These are phyloP conservation scores for Gambelia wislizenii DNA, from an alignment of 2,797 vertebrate species.

Conservation along the genomic window DNA sequence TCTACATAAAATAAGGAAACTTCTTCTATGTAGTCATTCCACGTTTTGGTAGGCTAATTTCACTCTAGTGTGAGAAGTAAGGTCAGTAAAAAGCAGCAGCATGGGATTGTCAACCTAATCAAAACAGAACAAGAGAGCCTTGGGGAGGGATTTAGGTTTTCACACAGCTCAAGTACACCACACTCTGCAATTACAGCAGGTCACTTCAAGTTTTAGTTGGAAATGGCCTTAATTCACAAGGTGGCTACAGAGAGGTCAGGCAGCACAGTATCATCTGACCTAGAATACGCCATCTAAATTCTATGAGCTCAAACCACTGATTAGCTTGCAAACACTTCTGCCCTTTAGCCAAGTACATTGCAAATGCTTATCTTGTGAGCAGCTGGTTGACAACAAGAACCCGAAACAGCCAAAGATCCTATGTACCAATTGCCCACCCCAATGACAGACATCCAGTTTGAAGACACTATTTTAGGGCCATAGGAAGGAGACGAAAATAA, in stretches of 20 bases:
- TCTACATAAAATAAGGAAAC: background rate
- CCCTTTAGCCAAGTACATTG: background rate
- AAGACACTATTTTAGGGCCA: background rate
- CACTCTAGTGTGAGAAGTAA: background rate
- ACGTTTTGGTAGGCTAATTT: background rate
- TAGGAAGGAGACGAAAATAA: background rate
- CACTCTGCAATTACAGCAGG: conserved; percentile 33
- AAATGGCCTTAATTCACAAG: conserved; percentile 13
- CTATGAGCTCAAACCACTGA: background rate
- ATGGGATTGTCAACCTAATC: background rate
- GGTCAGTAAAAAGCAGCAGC: background rate
- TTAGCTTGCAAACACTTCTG: background rate
- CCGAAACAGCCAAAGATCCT: background rate
- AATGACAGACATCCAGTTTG: background rate
- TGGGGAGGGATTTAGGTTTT: background rate
- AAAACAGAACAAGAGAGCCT: background rate
- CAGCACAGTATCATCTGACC: background rate
- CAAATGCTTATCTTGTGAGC: background rate
- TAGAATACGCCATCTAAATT: background rate
- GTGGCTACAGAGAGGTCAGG: conserved; percentile 31
- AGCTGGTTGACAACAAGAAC: background rate
- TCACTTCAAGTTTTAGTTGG: background rate
- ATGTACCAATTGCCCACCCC: background rate
- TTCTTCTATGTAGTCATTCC: background rate
- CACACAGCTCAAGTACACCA: conserved; percentile 1